A percentile compares a stretch with the other conserved stretches of the same genome.
Conservation (phyloP, 2,888 invertebrate species). For the Matsumyia berberina region DNA sequence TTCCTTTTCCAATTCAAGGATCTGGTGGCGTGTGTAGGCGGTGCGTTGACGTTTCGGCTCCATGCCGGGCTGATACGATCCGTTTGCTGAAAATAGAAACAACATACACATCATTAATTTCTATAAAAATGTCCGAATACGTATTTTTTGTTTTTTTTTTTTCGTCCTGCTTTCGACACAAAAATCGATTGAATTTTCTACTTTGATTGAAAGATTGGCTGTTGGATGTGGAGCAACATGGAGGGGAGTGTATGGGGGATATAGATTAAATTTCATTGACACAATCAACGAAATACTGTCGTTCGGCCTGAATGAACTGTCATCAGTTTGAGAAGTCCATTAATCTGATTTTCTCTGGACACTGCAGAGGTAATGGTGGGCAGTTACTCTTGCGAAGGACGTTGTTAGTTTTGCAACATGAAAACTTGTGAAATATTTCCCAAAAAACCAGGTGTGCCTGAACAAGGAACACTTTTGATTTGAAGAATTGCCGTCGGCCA, state of each 20-base stretch:
- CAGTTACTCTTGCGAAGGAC: slow-evolving; percentile 3
- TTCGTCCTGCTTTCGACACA: slow-evolving; percentile 39
- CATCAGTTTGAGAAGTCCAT: slow-evolving; percentile 78
- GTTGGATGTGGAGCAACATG: not conserved
- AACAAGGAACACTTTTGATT: slow-evolving; percentile 53
- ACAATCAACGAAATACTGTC: slow-evolving; percentile 76
- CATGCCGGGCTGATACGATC: slow-evolving; percentile 95
- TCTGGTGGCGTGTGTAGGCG: slow-evolving; percentile 98
- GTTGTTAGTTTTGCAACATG: slow-evolving; percentile 33
- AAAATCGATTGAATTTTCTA: slow-evolving; percentile 69
- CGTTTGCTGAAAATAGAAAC: slow-evolving; percentile 90
- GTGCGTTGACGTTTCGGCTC: slow-evolving; percentile 98
- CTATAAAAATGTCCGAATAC: slow-evolving; percentile 63
- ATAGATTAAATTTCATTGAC: slow-evolving; percentile 70
- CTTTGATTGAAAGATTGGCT: slow-evolving; percentile 66
- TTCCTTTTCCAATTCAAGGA: slow-evolving; percentile 98
- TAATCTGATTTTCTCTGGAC: slow-evolving; percentile 69
- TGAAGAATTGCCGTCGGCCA: slow-evolving; percentile 55
- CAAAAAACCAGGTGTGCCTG: slow-evolving; percentile 59
- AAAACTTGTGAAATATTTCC: slow-evolving; percentile 41
- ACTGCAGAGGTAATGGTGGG: not conserved
- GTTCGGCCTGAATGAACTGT: slow-evolving; percentile 78
- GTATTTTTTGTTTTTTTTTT: slow-evolving; percentile 22
- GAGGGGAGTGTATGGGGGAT: slow-evolving; percentile 19
- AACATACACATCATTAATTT: slow-evolving; percentile 78